Base-by-base conservation (phyloP, 2,797 vertebrate genomes). In the Onychomys leucogaster region DNA sequence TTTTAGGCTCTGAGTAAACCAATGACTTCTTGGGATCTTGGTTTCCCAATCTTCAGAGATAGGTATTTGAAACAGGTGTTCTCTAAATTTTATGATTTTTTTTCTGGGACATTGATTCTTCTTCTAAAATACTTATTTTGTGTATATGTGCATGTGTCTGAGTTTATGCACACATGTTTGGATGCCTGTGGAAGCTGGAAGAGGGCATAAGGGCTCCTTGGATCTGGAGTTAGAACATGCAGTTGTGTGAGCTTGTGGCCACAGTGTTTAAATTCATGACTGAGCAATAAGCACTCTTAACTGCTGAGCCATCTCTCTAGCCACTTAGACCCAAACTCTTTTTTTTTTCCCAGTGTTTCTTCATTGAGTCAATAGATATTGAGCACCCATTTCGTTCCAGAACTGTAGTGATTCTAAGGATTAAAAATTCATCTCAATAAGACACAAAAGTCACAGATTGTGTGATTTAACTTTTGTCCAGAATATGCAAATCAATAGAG, bases 41-140 rank as follows among this genome's bases (percentile, higher is more conserved):
- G 95, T 91, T 96, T 89, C 43, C 57, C 94, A 57, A 95, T 67
- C 59, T 90, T 43, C 57, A 87, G 93, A 91, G 94, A 89, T 55
- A 96, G 81, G 23, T 69, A 57, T 82, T 90, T 94, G 49, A 32
- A 63, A 8, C 94, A 89, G 52, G 67, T 92, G 7, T 63, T 86
- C 69, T 21, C 73, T 57, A 57, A 89, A 89, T 82, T 88, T 41
- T 71, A 6, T 94, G 59, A 37, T 82, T 73, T 16, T 88, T 88
- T 80, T 82, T 87, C 57, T 94, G 69, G 88, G 69, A 5, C 19
- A 71, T 95, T 82, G 67, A 85, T 92, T 92, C 52, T 81, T 80
- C 90, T 94, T 75, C 29, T 78, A 76, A 46, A 76, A 76, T 76
- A 27, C 16, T 75, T 76, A 46, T 46, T 76, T 46, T 49, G 75